phyloP scores from a whole-genome alignment of 2,797 vertebrate species.

The Enteromius paludinosus region DNA sequence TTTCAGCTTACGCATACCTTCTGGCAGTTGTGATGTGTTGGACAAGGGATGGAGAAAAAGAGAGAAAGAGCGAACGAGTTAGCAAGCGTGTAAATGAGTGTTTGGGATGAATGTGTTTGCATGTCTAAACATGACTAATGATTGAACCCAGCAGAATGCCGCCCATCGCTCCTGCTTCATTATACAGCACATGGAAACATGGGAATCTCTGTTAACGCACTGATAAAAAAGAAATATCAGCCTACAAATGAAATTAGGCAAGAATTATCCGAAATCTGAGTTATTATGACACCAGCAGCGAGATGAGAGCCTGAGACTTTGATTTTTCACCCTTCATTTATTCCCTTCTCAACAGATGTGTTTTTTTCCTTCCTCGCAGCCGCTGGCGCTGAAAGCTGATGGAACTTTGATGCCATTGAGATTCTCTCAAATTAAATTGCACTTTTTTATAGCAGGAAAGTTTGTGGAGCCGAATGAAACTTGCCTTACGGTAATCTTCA shows the following conservation, averaged over 20 bases:
- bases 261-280: not conserved
- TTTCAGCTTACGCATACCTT: not conserved
- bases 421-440: slow-evolving; percentile 64
- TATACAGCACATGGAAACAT: slow-evolving; percentile 1
- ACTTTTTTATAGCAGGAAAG: slow-evolving; percentile 59
- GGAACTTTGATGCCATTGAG: slow-evolving; percentile 65
- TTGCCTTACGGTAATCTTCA: slow-evolving; percentile 4
- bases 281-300: slow-evolving; percentile 1
- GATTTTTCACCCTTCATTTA: slow-evolving; percentile 44
- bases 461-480: slow-evolving; percentile 2
- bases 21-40: slow-evolving; percentile 11
- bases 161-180: slow-evolving; percentile 4
- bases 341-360: slow-evolving; percentile 51
- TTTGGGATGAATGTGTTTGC: not conserved
- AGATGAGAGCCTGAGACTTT: slow-evolving; percentile 44
- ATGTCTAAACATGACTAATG: slow-evolving; percentile 26
- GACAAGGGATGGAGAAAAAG: not conserved
- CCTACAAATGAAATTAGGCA: slow-evolving; percentile 14
- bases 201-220: slow-evolving; percentile 1
- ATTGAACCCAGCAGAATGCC: not conserved
- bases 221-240: slow-evolving; percentile 1
- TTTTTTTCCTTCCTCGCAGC: slow-evolving; percentile 52
- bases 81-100: not conserved
- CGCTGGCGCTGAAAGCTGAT: slow-evolving; percentile 56
- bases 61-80: not conserved